These are phyloP conservation scores for Campaea margaritaria DNA, from an alignment of 2,888 invertebrate genomes.

Conservation along the genomic window DNA sequence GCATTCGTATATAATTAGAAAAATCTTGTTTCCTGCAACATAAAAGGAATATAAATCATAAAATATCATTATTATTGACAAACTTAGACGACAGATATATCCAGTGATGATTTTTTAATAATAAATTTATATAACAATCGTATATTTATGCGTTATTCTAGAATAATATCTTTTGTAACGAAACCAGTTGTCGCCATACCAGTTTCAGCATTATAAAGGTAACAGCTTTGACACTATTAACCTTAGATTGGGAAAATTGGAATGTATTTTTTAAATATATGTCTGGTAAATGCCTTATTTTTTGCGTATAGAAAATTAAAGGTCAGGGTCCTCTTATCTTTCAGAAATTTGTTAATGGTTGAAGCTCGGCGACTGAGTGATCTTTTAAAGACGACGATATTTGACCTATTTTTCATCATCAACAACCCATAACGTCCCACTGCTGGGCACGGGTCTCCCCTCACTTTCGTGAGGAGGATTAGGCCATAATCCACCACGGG, in stretches of 20 bases:
- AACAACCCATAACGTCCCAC: too few species aligned
- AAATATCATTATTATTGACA: background rate
- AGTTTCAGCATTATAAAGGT: slow-evolving; percentile 6
- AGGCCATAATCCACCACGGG: too few species aligned
- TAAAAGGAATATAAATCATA: background rate
- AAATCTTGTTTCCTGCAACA: slow-evolving; percentile 3
- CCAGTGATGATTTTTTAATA: slow-evolving; percentile 8
- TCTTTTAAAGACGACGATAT: too few species aligned
- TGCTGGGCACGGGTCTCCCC: too few species aligned
- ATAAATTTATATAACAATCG: slow-evolving; percentile 9
- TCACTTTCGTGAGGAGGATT: too few species aligned
- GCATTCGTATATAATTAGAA: too few species aligned
- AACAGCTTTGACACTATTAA: slow-evolving; percentile 25
- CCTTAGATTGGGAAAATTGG: slow-evolving; percentile 20
- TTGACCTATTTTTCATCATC: too few species aligned
- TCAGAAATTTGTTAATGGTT: too few species aligned
- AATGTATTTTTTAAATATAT: background rate
- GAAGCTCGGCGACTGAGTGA: too few species aligned
- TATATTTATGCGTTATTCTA: slow-evolving; percentile 2
- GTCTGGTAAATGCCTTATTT: too few species aligned
- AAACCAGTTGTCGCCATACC: slow-evolving; percentile 12
- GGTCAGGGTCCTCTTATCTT: too few species aligned
- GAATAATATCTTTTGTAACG: slow-evolving; percentile 10
- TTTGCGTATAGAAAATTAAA: too few species aligned
- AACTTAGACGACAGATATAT: background rate